Evolutionary conservation across 2,797 vertebrate genomes (phyloP).

Genomic region (Artibeus jamaicensis): DNA sequence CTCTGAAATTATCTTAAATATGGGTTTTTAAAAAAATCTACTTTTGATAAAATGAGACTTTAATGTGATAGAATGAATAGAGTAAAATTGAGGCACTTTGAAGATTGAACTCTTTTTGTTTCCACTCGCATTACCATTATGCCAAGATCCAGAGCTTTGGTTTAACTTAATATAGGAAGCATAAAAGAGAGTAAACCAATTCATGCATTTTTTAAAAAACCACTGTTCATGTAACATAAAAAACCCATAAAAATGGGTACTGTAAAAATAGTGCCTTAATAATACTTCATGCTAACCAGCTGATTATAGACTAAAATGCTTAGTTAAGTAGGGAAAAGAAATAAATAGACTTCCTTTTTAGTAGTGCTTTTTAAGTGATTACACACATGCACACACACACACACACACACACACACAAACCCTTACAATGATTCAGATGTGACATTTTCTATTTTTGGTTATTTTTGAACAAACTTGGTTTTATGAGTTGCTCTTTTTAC

Average conservation of each 20-base stretch:
- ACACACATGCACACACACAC: neutral
- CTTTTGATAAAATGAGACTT: slow-evolving; percentile 45
- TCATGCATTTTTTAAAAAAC: neutral
- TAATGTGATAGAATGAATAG: neutral
- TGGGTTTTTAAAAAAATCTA: slow-evolving; percentile 17
- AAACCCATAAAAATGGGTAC: slow-evolving; percentile 48
- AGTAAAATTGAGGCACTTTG: slow-evolving; percentile 37
- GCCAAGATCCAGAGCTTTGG: slow-evolving; percentile 36
- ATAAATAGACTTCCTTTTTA: slow-evolving; percentile 59
- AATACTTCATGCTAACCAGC: slow-evolving; percentile 47
- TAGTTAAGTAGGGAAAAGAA: slow-evolving; percentile 40
- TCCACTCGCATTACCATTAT: slow-evolving; percentile 51
- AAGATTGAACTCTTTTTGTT: slow-evolving; percentile 30
- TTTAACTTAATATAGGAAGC: slow-evolving; percentile 57
- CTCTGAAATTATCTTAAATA: neutral
- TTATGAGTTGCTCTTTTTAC: slow-evolving; percentile 54
- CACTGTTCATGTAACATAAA: neutral
- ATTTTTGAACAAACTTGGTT: slow-evolving; percentile 47
- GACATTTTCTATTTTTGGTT: slow-evolving; percentile 52
- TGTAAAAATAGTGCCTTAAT: slow-evolving; percentile 64
- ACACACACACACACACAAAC: neutral
- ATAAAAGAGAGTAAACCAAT: slow-evolving; percentile 34
- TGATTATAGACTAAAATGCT: slow-evolving; percentile 43
- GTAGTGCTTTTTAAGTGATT: slow-evolving; percentile 47
- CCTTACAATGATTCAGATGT: slow-evolving; percentile 40